These are phyloP conservation scores for Himalopsyche anomala DNA, from an alignment of 2,888 invertebrate genomes.

Conservation along the genomic window DNA sequence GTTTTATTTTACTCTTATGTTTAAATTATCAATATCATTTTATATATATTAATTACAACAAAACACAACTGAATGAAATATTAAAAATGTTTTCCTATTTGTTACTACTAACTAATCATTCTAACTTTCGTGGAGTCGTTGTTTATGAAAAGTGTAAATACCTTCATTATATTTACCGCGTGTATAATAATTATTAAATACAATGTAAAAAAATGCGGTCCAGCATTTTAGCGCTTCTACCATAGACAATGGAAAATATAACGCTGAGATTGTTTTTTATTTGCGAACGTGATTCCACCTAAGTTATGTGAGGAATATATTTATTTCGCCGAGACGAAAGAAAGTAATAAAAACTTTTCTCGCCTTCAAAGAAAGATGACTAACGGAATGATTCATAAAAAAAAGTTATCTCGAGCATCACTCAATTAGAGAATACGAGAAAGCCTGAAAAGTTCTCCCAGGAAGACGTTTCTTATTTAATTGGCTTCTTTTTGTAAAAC, in stretches of 20 bases:
- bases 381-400: constrained; percentile 3
- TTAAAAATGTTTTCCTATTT: too few relatives aligned
- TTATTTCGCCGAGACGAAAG: constrained; percentile 30
- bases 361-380: constrained; percentile 3
- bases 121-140: too few relatives aligned
- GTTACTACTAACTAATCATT: too few relatives aligned
- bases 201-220: neutral
- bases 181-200: neutral
- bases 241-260: constrained; percentile 33
- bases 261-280: constrained; percentile 31
- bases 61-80: too few relatives aligned
- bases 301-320: constrained; percentile 41
- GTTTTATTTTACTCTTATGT: too few relatives aligned
- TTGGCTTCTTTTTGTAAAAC: neutral
- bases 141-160: too few relatives aligned
- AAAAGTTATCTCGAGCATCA: neutral
- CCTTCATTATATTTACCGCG: too few relatives aligned
- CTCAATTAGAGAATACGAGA: constrained; percentile 4
- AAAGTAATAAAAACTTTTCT: constrained; percentile 19
- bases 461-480: neutral
- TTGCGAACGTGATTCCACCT: constrained; percentile 31
- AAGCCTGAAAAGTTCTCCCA: neutral
- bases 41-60: too few relatives aligned
- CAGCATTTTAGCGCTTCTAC: neutral
- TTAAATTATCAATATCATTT: too few relatives aligned